phyloP scores from a whole-genome alignment of 2,888 invertebrate genomes.

The Lasioglossum malachurum region DNA sequence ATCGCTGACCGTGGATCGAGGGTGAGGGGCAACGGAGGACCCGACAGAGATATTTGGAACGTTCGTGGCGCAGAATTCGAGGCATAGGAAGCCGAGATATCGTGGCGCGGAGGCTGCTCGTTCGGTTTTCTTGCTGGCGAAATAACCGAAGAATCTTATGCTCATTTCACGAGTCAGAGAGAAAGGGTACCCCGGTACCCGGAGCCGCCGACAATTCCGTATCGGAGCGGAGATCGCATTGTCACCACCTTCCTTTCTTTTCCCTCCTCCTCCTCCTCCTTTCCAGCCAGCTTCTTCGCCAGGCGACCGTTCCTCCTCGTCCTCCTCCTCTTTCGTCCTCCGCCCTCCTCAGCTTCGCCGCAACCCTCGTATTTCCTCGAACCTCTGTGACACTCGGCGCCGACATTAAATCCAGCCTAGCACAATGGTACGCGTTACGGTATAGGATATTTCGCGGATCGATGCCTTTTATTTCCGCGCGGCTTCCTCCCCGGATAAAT shows the following conservation, averaged over 20 bases:
- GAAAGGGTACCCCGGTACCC: constrained; percentile 58
- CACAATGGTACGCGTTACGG: constrained; percentile 76
- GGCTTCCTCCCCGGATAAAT: constrained; percentile 70
- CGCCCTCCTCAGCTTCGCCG: constrained; percentile 20
- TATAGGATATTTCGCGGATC: constrained; percentile 79
- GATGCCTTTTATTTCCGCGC: constrained; percentile 76
- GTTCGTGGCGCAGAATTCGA: constrained; percentile 67
- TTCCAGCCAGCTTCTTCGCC: constrained; percentile 54
- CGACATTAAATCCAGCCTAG: constrained; percentile 76
- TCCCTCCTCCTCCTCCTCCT: constrained; percentile 44
- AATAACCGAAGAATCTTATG: constrained; percentile 77
- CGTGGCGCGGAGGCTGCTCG: constrained; percentile 47
- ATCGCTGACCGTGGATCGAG: constrained; percentile 42
- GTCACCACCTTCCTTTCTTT: constrained; percentile 65
- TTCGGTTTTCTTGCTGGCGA: constrained; percentile 58
- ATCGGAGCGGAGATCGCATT: constrained; percentile 71
- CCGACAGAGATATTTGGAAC: constrained; percentile 76
- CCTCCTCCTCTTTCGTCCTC: constrained; percentile 39
- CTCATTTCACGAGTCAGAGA: constrained; percentile 74
- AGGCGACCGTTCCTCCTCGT: constrained; percentile 27
- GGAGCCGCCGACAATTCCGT: constrained; percentile 74
- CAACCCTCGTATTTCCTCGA: constrained; percentile 65
- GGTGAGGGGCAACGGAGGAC: constrained; percentile 21
- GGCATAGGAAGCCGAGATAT: constrained; percentile 70
- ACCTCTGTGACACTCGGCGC: constrained; percentile 68